Evolutionary conservation across 1,140 invertebrate species (phyloP).

Genomic region (Steinernema feltiae): DNA sequence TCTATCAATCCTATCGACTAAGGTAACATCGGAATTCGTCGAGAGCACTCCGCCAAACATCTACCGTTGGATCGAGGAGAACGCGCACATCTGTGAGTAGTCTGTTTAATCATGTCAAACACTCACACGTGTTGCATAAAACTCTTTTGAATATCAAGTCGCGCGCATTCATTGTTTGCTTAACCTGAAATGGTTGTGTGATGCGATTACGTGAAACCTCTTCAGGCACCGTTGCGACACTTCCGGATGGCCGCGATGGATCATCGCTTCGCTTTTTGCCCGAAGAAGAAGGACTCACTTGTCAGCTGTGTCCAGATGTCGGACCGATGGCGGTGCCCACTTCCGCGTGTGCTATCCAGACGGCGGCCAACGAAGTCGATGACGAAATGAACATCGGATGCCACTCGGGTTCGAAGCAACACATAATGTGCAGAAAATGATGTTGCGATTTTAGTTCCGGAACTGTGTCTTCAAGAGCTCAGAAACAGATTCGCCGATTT

Average conservation of each 20-base stretch:
- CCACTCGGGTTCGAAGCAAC: background rate
- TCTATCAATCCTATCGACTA: background rate
- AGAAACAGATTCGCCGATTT: background rate
- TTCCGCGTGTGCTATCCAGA: conserved; percentile 1
- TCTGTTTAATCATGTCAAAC: background rate
- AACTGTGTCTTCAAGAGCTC: background rate
- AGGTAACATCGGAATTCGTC: background rate
- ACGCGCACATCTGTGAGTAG: background rate
- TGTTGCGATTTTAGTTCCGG: background rate
- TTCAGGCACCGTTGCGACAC: background rate
- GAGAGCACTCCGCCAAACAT: conserved; percentile 1
- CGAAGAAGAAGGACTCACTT: background rate
- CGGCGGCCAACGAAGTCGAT: background rate
- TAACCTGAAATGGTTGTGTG: background rate
- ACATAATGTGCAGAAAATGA: background rate
- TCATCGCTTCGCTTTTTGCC: background rate
- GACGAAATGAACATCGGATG: background rate
- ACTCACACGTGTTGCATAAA: background rate
- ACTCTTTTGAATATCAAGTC: background rate
- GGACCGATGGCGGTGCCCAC: background rate
- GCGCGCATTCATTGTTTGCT: background rate
- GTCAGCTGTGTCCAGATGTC: conserved; percentile 7
- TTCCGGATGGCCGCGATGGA: background rate
- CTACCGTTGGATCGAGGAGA: conserved; percentile 9
- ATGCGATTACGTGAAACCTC: background rate